Evolutionary conservation across 2,113 vertebrate genomes (phyloP).

Genomic region (Copsychus sechellarum): DNA sequence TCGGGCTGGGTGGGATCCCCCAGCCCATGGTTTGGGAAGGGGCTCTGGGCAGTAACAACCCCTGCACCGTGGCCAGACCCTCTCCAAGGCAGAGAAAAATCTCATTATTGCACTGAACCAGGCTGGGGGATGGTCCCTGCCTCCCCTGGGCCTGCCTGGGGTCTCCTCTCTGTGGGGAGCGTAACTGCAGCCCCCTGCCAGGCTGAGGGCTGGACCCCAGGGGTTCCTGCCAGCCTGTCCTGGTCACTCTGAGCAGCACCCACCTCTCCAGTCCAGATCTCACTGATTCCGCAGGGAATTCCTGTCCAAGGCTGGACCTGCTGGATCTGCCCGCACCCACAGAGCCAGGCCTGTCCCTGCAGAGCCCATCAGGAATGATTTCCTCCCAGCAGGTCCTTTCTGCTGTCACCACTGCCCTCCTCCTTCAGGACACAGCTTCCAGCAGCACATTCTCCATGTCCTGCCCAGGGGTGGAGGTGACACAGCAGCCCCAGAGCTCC

Average conservation of each 20-base stretch:
- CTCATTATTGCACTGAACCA: background rate
- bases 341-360: background rate
- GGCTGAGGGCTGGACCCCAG: background rate
- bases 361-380: too few relatives aligned
- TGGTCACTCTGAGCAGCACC: background rate
- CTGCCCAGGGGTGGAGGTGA: background rate
- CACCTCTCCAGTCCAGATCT: background rate
- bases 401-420: background rate
- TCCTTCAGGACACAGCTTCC: background rate
- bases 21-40: rapidly evolving
- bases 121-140: background rate
- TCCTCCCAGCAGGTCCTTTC: too few relatives aligned
- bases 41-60: background rate
- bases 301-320: background rate
- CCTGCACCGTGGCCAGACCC: background rate
- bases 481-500: background rate
- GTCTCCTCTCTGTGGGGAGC: background rate
- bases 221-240: background rate
- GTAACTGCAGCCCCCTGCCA: background rate
- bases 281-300: rapidly evolving
- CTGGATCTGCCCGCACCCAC: background rate
- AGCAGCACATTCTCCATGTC: background rate
- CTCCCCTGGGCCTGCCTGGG: background rate
- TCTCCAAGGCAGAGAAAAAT: background rate
- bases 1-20: background rate